Evolutionary conservation across 1,140 invertebrate species (phyloP).

Genomic region (Anoplolepis gracilipes): DNA sequence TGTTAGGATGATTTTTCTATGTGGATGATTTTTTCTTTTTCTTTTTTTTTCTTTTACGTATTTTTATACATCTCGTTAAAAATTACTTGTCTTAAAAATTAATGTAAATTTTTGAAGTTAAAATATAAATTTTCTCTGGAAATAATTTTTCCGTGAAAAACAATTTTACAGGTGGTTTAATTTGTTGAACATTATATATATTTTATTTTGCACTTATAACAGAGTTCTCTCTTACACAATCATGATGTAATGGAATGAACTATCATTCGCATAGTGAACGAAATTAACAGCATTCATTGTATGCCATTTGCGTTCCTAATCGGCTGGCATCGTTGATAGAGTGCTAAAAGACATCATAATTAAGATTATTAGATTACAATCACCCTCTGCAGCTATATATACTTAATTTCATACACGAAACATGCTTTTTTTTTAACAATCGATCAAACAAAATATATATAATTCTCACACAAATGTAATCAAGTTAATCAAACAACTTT

Average conservation of each 20-base stretch:
- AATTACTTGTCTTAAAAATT: background rate
- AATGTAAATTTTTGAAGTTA: background rate
- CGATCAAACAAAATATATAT: background rate
- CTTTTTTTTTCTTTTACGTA: background rate
- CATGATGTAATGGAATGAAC: background rate
- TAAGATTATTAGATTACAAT: slow-evolving; percentile 29
- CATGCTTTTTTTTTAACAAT: background rate
- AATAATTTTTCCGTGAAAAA: background rate
- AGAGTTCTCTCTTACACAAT: background rate
- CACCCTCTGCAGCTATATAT: background rate
- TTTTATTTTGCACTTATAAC: background rate
- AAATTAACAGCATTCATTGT: slow-evolving; percentile 37
- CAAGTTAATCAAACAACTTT: slow-evolving; percentile 1
- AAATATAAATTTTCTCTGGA: background rate
- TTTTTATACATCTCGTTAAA: too few relatives aligned
- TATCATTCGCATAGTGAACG: slow-evolving; percentile 16
- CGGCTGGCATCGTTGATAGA: slow-evolving; percentile 16
- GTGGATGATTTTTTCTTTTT: background rate
- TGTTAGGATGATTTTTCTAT: background rate
- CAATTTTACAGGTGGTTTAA: background rate
- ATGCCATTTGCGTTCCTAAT: slow-evolving; percentile 24
- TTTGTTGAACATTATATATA: background rate
- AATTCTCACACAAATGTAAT: background rate
- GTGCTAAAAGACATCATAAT: slow-evolving; percentile 19
- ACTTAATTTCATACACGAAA: background rate